Conservation (phyloP, 2,113 vertebrate species). For the Aldabrachelys gigantea region DNA sequence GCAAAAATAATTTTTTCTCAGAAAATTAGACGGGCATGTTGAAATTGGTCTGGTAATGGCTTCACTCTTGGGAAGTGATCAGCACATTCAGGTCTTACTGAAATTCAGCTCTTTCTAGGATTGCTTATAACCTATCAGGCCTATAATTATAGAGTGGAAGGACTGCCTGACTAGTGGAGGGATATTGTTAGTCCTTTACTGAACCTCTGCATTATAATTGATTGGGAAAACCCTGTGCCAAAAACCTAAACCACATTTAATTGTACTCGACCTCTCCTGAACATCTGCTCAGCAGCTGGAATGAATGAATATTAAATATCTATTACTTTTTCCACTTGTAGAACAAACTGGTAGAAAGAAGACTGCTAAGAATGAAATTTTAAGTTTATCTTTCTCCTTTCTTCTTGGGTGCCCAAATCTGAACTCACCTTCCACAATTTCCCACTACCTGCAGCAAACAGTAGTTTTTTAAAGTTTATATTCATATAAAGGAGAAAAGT, state of each 20-base stretch:
- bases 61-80: not conserved
- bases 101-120: not conserved
- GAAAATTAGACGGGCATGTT: not conserved
- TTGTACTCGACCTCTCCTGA: not conserved
- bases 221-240: not conserved
- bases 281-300: conserved; percentile 37
- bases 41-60: not conserved
- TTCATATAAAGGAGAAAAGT: not conserved
- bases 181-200: not conserved
- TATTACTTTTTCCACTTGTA: not conserved
- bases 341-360: not conserved
- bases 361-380: fast-evolving
- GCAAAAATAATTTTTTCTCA: fast-evolving
- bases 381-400: not conserved
- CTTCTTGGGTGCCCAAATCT: not conserved
- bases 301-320: not conserved
- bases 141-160: not conserved
- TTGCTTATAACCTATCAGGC: not conserved
- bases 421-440: not conserved
- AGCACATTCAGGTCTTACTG: not conserved
- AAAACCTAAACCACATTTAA: not conserved
- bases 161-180: not conserved
- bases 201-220: conserved; percentile 11
- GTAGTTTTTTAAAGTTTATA: not conserved
- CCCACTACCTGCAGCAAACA: not conserved